Evolutionary conservation across 2,113 vertebrate species (phyloP).

Genomic region (Gopherus evgoodei): DNA sequence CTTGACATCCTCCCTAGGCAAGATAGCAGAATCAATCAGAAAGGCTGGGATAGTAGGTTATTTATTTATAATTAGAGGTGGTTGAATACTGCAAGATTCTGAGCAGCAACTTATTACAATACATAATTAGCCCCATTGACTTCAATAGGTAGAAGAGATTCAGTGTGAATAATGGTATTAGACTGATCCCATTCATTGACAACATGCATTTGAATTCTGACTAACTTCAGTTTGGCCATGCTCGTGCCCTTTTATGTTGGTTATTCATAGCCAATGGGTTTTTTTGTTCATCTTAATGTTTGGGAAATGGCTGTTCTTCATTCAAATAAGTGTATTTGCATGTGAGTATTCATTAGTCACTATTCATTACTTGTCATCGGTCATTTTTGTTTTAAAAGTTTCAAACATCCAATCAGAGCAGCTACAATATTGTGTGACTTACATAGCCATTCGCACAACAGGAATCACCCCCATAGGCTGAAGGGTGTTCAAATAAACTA

Average conservation of each 20-base stretch:
- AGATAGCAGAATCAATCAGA: not conserved
- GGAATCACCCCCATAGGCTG: not conserved
- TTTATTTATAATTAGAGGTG: not conserved
- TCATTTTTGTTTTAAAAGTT: not conserved
- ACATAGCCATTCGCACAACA: not conserved
- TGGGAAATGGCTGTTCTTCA: not conserved
- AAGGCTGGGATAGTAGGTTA: not conserved
- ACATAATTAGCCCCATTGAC: not conserved
- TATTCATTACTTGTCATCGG: not conserved
- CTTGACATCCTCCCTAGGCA: not conserved
- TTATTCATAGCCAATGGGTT: not conserved
- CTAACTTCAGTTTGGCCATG: not conserved
- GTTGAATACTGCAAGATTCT: too few species aligned
- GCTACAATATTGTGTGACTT: not conserved
- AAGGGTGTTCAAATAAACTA: slow-evolving; percentile 30
- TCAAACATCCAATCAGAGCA: not conserved
- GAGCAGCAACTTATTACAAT: not conserved
- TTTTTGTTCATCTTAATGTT: not conserved
- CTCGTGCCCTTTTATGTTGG: not conserved
- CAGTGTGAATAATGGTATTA: not conserved
- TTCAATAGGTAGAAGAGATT: not conserved
- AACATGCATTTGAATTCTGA: not conserved
- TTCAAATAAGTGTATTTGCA: rapidly evolving
- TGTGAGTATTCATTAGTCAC: not conserved
- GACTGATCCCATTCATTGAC: not conserved